Base-by-base conservation (phyloP, 2,797 vertebrate species). In the Epinephelus coioides region DNA sequence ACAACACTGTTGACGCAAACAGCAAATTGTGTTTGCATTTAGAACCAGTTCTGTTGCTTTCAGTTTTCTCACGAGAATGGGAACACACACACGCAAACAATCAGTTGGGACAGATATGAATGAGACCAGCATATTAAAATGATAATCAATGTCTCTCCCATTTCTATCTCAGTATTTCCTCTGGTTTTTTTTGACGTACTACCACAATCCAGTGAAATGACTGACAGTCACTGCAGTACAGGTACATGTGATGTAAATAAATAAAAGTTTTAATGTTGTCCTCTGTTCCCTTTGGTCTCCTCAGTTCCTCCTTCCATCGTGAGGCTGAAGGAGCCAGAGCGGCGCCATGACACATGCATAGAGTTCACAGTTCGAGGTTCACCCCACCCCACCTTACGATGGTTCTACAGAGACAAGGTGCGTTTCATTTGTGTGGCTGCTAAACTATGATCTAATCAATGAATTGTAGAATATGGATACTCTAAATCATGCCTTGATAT, bases 311-410 rank as follows among this genome's bases (percentile, higher is more conserved):
- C 98, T 0, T 93, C 94, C 13, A 97, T 99, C 74, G 78, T 97
- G 67, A 96, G 92, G 56, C 95, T 99, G 79, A 96, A 95, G 85
- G 96, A 98, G 73, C 98, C 98, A 0, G 96, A 97, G 68, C 94
- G 96, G 3, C 96, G 96, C 38, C 95, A 98, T 88, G 97, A 98
- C 82, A 98, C 98, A 0, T 99, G 98, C 90, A 98, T 99, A 21
- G 95, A 97, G 57, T 99, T 99, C 59, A 97, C 96, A 1, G 97
- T 99, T 53, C 96, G 97, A 0, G 98, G 97, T 27, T 97, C 97
- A 47, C 98, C 98, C 0, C 96, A 95, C 0, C 98, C 98, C 0
- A 94, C 90, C 0, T 93, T 99, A 19, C 95, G 93, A 60, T 99
- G 98, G 98, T 95, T 96, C 89, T 94, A 97, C 90, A 95, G 95